A percentile compares a stretch with the other conserved stretches of the same genome.
Conservation (phyloP, 2,888 invertebrate species). For the Hymenopus coronatus region DNA sequence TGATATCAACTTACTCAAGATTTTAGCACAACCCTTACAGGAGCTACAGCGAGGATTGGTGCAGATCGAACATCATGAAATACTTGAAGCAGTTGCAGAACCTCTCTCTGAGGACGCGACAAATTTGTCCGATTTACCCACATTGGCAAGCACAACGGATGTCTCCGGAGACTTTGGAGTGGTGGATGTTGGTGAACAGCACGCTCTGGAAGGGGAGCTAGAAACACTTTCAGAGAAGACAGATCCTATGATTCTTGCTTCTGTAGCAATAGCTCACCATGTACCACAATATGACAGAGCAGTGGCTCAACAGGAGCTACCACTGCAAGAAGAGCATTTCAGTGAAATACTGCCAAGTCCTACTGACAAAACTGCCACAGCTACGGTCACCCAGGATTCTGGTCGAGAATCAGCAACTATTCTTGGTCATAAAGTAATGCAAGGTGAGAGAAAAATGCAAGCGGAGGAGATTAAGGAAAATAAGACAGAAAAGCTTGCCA, state of each 20-base stretch:
- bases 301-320: conserved; percentile 46
- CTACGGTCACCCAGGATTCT: not conserved
- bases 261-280: conserved; percentile 35
- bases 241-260: conserved; percentile 31
- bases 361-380: not conserved
- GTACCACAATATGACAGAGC: conserved; percentile 45
- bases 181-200: conserved; percentile 18
- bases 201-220: conserved; percentile 32
- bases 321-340: not conserved
- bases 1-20: conserved; percentile 43
- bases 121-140: conserved; percentile 27
- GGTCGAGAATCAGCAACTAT: not conserved
- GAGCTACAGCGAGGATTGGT: conserved; percentile 46
- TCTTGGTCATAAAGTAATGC: not conserved
- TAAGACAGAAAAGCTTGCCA: not conserved
- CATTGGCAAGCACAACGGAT: conserved; percentile 21
- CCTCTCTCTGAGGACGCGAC: conserved; percentile 42
- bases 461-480: conserved; percentile 30
- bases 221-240: conserved; percentile 29
- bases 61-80: conserved; percentile 40
- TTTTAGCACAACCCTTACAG: conserved; percentile 45
- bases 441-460: not conserved
- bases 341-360: not conserved
- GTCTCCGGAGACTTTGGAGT: conserved; percentile 23
- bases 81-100: conserved; percentile 39